Evolutionary conservation across 2,888 invertebrate species (phyloP).

Genomic region (Yponomeuta evonymella): DNA sequence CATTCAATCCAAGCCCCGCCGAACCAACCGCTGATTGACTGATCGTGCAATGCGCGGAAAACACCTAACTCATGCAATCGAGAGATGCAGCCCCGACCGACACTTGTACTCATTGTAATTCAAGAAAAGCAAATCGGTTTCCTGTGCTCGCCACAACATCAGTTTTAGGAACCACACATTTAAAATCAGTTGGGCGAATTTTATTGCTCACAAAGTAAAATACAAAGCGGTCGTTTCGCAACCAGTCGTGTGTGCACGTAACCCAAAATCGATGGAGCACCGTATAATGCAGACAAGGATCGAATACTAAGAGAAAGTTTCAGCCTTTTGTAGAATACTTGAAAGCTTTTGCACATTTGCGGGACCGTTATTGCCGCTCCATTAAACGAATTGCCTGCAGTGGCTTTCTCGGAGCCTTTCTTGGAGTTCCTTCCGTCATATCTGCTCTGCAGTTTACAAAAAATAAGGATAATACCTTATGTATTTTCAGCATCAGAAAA

Average conservation of each 20-base stretch:
- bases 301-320: constrained; percentile 10
- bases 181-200: constrained; percentile 10
- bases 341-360: constrained; percentile 3
- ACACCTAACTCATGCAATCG: constrained; percentile 4
- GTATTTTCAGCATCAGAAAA: too few species aligned
- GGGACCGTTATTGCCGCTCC: neutral
- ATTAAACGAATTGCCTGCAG: neutral
- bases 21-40: constrained; percentile 30
- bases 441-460: neutral
- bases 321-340: constrained; percentile 2
- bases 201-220: constrained; percentile 12
- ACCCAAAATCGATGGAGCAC: constrained; percentile 1
- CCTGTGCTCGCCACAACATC: constrained; percentile 29
- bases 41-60: constrained; percentile 29
- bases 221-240: constrained; percentile 12
- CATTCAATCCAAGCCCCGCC: constrained; percentile 47
- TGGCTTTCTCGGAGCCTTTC: neutral
- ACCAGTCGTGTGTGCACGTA: constrained; percentile 2
- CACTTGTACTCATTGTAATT: constrained; percentile 30
- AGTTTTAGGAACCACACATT: constrained; percentile 31
- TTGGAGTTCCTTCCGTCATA: neutral
- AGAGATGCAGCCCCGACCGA: constrained; percentile 1
- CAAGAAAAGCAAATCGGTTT: constrained; percentile 35
- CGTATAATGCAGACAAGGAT: constrained; percentile 9
- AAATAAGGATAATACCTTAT: neutral